These are phyloP conservation scores for Acropora yongei DNA, from an alignment of 64 coral and sea anemone genomes.

Conservation along the genomic window DNA sequence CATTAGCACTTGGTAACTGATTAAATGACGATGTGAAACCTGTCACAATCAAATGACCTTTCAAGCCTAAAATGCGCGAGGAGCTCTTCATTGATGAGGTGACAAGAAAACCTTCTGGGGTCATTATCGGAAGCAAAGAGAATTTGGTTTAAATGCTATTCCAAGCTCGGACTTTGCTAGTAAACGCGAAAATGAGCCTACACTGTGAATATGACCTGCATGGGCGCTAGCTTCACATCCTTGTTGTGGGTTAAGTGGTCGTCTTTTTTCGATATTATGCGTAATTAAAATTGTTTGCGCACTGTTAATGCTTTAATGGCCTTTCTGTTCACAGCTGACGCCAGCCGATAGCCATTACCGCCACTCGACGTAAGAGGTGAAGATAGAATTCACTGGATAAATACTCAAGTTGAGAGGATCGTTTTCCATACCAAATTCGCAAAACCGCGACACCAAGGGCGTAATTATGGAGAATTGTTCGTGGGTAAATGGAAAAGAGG, in stretches of 20 bases:
- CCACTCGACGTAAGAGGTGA: not conserved
- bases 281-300: slow-evolving; percentile 16
- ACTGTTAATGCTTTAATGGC: not conserved
- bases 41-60: not conserved
- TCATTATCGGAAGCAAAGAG: not conserved
- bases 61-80: not conserved
- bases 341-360: not conserved
- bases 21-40: not conserved
- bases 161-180: not conserved
- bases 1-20: not conserved
- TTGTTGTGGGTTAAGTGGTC: not conserved
- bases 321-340: slow-evolving; percentile 13
- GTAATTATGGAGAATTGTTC: not conserved
- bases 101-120: not conserved
- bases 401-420: not conserved
- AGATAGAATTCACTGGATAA: not conserved
- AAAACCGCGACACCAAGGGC: not conserved
- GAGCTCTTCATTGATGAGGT: not conserved
- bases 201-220: not conserved
- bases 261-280: not conserved
- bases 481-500: not conserved
- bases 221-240: not conserved
- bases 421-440: not conserved
- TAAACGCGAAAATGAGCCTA: not conserved
- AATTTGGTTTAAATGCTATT: not conserved